Evolutionary conservation across 1,140 invertebrate genomes (phyloP).

Genomic region (Saccostrea cuccullata): DNA sequence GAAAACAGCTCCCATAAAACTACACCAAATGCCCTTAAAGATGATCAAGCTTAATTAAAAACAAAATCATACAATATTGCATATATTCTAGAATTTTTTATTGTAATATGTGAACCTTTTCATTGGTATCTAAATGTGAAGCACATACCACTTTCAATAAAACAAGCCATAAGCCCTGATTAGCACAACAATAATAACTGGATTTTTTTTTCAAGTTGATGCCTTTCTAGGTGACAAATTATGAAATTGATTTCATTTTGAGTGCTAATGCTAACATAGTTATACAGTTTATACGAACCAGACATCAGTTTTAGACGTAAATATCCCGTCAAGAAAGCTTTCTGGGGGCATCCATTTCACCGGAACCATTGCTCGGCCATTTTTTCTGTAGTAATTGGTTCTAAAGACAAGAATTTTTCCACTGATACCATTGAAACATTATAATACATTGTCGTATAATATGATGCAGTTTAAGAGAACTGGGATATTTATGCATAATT

Average conservation of each 20-base stretch:
- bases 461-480: no score
- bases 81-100: no score
- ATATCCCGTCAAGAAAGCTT: constrained; percentile 73
- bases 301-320: constrained; percentile 74
- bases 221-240: neutral
- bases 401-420: constrained; percentile 53
- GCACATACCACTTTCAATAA: no score
- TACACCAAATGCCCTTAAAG: constrained; percentile 92
- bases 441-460: no score
- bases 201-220: no score
- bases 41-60: neutral
- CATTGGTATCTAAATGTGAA: no score
- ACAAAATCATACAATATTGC: neutral
- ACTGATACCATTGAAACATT: no score
- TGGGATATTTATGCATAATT: no score
- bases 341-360: constrained; percentile 78
- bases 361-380: constrained; percentile 74
- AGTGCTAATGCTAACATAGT: neutral
- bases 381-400: constrained; percentile 77
- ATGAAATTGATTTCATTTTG: neutral
- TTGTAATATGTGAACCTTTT: no score
- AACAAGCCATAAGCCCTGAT: no score
- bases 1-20: constrained; percentile 95
- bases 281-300: constrained; percentile 83
- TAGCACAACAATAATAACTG: no score